Evolutionary conservation across 1,140 invertebrate genomes (phyloP).

Genomic region (Latrodectus geometricus): DNA sequence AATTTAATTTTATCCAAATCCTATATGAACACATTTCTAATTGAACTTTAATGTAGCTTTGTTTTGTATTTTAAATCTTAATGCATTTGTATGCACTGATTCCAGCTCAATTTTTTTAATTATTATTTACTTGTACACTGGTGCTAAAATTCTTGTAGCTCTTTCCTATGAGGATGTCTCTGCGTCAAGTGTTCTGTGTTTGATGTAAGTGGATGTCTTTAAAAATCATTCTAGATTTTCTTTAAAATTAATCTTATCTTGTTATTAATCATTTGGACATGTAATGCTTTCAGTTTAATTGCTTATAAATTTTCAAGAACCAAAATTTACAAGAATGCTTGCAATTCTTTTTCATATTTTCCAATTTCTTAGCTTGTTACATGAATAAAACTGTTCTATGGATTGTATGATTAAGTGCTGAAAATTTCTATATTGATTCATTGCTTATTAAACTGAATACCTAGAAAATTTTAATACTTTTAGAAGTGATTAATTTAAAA

Average conservation of each 20-base stretch:
- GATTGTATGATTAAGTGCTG: background rate
- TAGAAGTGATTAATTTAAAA: background rate
- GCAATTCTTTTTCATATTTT: background rate
- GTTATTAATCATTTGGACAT: background rate
- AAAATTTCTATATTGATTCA: background rate
- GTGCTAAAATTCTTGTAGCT: conserved; percentile 60
- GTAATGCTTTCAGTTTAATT: background rate
- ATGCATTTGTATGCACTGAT: background rate
- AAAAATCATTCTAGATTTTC: background rate
- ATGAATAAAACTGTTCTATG: conserved; percentile 4
- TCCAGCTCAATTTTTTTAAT: background rate
- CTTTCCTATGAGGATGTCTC: conserved; percentile 54
- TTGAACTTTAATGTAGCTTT: too few species aligned
- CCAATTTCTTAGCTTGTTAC: background rate
- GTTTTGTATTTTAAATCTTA: background rate
- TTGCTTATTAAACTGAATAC: too few species aligned
- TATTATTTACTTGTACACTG: conserved; percentile 33
- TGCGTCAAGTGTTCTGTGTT: conserved; percentile 53
- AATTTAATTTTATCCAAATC: too few species aligned
- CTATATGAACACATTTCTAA: too few species aligned
- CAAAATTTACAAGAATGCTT: background rate
- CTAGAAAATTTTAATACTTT: background rate
- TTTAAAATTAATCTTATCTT: background rate
- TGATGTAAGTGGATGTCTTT: conserved; percentile 38
- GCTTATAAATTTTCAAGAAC: background rate